Percentiles rank a stretch among this genome's conserved stretches.
These are phyloP conservation scores for Onthophagus sagittarius DNA, from an alignment of 2,888 invertebrate genomes.

Conservation along the genomic window DNA sequence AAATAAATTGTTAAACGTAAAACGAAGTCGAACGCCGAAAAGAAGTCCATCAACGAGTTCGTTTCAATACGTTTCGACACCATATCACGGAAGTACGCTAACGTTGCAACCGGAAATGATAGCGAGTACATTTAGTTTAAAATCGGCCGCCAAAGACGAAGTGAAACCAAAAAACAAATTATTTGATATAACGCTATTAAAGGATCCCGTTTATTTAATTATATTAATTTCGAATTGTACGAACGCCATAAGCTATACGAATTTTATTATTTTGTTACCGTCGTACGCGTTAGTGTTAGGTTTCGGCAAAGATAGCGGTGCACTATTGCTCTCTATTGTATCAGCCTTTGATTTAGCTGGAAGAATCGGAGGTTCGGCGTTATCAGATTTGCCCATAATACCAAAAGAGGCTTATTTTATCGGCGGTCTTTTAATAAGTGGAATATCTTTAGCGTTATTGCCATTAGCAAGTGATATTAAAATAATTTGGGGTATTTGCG, in stretches of 20 bases:
- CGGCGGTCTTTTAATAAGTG: constrained; percentile 72
- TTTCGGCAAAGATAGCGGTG: constrained; percentile 68
- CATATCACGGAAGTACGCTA: constrained; percentile 79
- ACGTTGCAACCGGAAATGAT: constrained; percentile 75
- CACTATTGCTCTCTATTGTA: constrained; percentile 73
- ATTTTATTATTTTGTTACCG: constrained; percentile 78
- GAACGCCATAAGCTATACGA: constrained; percentile 82
- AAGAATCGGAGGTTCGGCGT: constrained; percentile 78
- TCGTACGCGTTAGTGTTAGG: constrained; percentile 68
- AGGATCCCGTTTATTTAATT: constrained; percentile 76
- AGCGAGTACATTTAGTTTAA: constrained; percentile 73
- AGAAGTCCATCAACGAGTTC: constrained; percentile 76
- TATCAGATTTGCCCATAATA: constrained; percentile 72
- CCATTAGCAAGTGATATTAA: constrained; percentile 65
- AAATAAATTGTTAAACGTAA: constrained; percentile 37
- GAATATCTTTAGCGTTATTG: constrained; percentile 66
- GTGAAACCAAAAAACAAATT: constrained; percentile 57
- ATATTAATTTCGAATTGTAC: constrained; percentile 82
- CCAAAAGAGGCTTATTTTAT: constrained; percentile 83
- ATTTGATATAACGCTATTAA: constrained; percentile 69
- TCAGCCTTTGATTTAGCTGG: constrained; percentile 78
- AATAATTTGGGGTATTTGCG: constrained; percentile 66
- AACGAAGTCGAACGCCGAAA: constrained; percentile 44
- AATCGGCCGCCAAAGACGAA: constrained; percentile 44
- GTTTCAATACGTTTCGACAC: constrained; percentile 80